phyloP scores from a whole-genome alignment of 2,113 vertebrate genomes.

The Plecotus auritus region DNA sequence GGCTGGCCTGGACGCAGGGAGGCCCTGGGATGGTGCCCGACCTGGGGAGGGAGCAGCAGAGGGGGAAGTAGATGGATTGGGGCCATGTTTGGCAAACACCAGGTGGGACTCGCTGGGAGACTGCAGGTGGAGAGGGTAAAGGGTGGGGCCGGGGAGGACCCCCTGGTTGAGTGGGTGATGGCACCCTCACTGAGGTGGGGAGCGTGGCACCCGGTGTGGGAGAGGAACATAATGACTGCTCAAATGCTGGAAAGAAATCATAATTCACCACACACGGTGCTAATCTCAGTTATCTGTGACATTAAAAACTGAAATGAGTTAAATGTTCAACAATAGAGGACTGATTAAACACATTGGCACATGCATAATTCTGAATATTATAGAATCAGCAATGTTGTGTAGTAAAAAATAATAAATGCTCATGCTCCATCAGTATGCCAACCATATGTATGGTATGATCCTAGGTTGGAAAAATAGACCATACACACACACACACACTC shows the following conservation, averaged over 20 bases:
- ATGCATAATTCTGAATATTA: not conserved
- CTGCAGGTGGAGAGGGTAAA: not conserved
- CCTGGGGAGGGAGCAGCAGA: not conserved
- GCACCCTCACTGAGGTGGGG: not conserved
- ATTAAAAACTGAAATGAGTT: not conserved
- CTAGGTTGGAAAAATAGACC: not conserved
- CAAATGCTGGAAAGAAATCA: not conserved
- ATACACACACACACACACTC: not conserved
- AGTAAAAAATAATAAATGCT: not conserved
- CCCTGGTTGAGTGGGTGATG: not conserved
- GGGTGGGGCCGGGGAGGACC: not conserved
- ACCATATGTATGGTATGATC: too few species aligned
- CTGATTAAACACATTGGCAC: not conserved
- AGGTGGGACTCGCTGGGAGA: not conserved
- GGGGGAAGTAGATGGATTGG: not conserved
- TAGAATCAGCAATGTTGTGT: not conserved
- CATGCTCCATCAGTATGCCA: not conserved
- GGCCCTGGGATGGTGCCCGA: not conserved
- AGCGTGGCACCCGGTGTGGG: fast-evolving
- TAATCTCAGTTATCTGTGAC: not conserved
- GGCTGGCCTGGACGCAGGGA: not conserved
- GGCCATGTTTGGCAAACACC: not conserved
- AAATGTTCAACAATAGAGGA: not conserved
- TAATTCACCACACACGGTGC: not conserved
- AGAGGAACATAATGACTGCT: not conserved